A percentile compares a stretch with the other conserved stretches of the same genome.
Evolutionary conservation across 1,140 invertebrate species (phyloP).

Genomic region (Drosophila nasuta): DNA sequence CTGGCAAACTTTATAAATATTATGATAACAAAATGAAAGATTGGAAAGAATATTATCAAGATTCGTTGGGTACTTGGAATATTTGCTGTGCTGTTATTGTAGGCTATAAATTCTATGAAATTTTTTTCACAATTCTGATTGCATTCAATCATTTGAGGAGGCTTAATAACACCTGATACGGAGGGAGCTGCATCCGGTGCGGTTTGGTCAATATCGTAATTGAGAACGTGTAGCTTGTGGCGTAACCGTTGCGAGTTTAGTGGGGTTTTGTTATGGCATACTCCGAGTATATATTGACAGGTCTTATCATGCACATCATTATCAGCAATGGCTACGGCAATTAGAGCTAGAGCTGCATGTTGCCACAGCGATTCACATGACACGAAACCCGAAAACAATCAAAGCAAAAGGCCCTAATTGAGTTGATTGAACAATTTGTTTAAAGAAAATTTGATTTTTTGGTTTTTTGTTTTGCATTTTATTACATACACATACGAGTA

Average conservation of each 20-base stretch:
- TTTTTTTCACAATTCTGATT: neutral
- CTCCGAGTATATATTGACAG: neutral
- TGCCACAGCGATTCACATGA: slow-evolving; percentile 37
- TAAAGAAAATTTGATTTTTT: neutral
- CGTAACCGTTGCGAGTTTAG: neutral
- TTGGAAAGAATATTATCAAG: too few relatives aligned
- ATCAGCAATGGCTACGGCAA: slow-evolving; percentile 32
- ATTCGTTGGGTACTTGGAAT: too few relatives aligned
- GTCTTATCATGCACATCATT: slow-evolving; percentile 18
- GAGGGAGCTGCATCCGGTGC: neutral
- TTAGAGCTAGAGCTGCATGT: slow-evolving; percentile 19
- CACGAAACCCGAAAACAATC: slow-evolving; percentile 19
- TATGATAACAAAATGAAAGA: too few relatives aligned
- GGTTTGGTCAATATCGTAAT: slow-evolving; percentile 11
- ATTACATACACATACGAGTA: slow-evolving; percentile 40
- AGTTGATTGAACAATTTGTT: slow-evolving; percentile 1
- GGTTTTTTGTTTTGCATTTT: slow-evolving; percentile 13
- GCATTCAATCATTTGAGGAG: slow-evolving; percentile 3
- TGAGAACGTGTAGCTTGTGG: slow-evolving; percentile 7
- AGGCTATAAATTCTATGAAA: neutral
- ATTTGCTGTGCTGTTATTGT: neutral
- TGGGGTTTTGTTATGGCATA: too few relatives aligned
- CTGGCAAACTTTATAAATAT: too few relatives aligned
- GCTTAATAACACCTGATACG: neutral
- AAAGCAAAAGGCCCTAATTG: slow-evolving; percentile 1